Conservation (phyloP, 2,113 vertebrate species). For the Xiphophorus couchianus region DNA sequence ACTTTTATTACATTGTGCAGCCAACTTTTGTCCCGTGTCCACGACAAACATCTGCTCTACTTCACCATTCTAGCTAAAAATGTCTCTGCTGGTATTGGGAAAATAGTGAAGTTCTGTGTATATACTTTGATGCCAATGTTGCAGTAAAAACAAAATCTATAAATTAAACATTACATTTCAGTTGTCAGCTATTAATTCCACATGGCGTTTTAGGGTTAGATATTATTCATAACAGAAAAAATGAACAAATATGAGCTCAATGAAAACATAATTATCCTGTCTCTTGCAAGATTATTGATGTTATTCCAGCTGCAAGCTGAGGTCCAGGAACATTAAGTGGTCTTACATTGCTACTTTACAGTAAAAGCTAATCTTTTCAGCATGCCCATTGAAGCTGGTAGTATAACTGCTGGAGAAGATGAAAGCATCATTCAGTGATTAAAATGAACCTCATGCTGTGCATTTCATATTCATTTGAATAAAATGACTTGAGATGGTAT, state of each 20-base stretch:
- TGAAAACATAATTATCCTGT: neutral
- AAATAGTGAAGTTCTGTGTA: neutral
- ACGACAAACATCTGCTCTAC: neutral
- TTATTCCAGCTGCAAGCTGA: neutral
- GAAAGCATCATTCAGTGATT: slow-evolving; percentile 10
- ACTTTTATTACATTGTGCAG: neutral
- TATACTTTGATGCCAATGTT: neutral
- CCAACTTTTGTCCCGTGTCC: neutral
- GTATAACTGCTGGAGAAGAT: neutral
- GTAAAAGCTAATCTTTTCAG: slow-evolving; percentile 3
- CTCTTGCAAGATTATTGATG: neutral
- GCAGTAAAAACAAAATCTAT: neutral
- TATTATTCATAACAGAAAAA: neutral
- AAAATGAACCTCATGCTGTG: neutral
- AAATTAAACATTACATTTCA: neutral
- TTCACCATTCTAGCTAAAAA: neutral
- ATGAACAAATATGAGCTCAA: neutral
- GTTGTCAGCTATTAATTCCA: neutral
- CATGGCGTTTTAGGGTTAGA: neutral
- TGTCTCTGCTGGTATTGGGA: neutral
- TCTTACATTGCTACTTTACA: neutral
- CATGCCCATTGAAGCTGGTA: neutral
- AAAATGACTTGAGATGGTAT: slow-evolving; percentile 16
- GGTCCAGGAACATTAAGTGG: neutral
- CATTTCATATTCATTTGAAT: neutral